A percentile compares a stretch with the other conserved stretches of the same genome.
Conservation (phyloP, 2,113 vertebrate species). For the Tilapia sparmanii region DNA sequence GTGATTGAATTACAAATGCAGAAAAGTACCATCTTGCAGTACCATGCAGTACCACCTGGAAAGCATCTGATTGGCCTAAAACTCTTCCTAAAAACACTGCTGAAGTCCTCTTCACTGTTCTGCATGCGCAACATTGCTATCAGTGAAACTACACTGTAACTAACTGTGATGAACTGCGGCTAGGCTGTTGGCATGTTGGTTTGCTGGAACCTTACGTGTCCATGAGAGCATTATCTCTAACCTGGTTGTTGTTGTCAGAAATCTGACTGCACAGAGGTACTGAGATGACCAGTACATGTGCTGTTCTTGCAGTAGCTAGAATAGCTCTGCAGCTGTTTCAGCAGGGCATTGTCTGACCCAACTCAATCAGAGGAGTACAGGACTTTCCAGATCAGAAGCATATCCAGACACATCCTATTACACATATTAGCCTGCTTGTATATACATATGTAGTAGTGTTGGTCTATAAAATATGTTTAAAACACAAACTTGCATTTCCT, state of each 20-base stretch:
- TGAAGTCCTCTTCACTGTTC: not conserved
- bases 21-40: not conserved
- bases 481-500: not conserved
- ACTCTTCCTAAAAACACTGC: not conserved
- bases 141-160: not conserved
- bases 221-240: not conserved
- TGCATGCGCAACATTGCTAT: not conserved
- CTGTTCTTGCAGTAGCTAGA: not conserved
- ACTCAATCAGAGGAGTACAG: not conserved
- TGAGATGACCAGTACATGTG: not conserved
- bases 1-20: not conserved
- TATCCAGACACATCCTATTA: not conserved
- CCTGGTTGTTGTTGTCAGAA: not conserved
- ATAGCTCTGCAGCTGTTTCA: not conserved
- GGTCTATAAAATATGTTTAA: not conserved
- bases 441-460: rapidly evolving
- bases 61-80: not conserved
- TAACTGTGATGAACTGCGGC: not conserved
- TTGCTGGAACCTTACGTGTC: not conserved
- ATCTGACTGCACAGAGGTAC: rapidly evolving
- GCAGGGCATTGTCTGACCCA: not conserved
- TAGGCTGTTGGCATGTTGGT: not conserved
- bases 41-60: not conserved
- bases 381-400: not conserved
- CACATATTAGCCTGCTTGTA: not conserved